A percentile compares a stretch with the other conserved stretches of the same genome.
Conservation (phyloP, 2,888 invertebrate species). For the Amaurobius ferox region DNA sequence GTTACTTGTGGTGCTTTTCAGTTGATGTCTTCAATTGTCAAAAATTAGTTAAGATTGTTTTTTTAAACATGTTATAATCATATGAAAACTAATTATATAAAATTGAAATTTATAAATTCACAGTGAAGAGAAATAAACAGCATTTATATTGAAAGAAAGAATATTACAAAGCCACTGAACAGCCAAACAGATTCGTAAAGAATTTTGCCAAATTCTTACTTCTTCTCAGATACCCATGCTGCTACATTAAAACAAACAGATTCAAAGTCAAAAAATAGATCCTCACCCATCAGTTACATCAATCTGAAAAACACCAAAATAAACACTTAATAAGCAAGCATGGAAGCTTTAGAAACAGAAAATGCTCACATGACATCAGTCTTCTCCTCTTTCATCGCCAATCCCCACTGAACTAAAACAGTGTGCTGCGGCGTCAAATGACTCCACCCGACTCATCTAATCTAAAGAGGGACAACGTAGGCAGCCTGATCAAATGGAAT, state of each 20-base stretch:
- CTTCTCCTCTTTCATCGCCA: constrained; percentile 70
- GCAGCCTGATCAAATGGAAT: constrained; percentile 58
- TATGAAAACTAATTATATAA: too few relatives aligned
- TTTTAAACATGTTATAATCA: too few relatives aligned
- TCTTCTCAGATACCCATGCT: constrained; percentile 32
- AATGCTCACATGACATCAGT: constrained; percentile 62
- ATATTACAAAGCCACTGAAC: too few relatives aligned
- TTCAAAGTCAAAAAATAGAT: constrained; percentile 20
- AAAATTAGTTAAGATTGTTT: too few relatives aligned
- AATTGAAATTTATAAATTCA: too few relatives aligned
- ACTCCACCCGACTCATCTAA: constrained; percentile 54
- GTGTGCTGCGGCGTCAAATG: constrained; percentile 29
- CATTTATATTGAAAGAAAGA: too few relatives aligned
- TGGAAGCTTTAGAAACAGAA: constrained; percentile 5
- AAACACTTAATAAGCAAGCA: neutral
- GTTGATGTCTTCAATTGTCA: too few relatives aligned
- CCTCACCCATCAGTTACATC: neutral
- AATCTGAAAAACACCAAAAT: constrained; percentile 16
- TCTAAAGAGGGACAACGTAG: constrained; percentile 49
- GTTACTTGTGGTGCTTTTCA: too few relatives aligned
- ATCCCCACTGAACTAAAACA: constrained; percentile 36
- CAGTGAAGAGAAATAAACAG: too few relatives aligned
- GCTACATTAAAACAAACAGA: constrained; percentile 23
- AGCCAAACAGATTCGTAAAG: neutral
- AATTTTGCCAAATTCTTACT: constrained; percentile 5